A percentile compares a stretch with the other conserved stretches of the same genome.
These are phyloP conservation scores for Clavelina lepadiformis DNA, from an alignment of 23 tunicate species.

Conservation along the genomic window DNA sequence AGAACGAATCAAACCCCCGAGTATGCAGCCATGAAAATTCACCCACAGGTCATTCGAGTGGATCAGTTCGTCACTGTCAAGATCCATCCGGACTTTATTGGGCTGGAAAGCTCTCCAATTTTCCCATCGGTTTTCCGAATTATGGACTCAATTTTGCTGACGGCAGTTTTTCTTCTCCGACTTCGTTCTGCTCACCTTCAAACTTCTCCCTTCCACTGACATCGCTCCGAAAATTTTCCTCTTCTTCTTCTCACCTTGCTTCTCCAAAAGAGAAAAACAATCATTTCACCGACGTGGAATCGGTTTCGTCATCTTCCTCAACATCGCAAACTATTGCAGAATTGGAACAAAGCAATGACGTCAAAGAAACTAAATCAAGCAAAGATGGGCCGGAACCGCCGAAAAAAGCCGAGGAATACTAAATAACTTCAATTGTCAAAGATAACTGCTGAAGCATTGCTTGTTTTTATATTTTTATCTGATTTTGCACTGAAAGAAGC, in stretches of 20 bases:
- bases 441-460: no score
- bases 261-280: background rate
- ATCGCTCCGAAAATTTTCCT: background rate
- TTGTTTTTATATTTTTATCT: no score
- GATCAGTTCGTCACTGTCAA: constrained; percentile 24
- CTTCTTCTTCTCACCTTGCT: background rate
- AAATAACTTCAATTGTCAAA: no score
- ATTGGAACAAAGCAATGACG: background rate
- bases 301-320: background rate
- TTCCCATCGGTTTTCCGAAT: constrained; percentile 16
- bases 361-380: background rate
- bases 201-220: background rate
- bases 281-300: background rate
- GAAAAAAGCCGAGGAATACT: no score
- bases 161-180: background rate
- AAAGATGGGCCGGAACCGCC: no score
- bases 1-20: constrained; percentile 15
- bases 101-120: constrained; percentile 35
- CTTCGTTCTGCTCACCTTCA: background rate
- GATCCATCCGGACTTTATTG: constrained; percentile 17
- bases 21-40: constrained; percentile 11
- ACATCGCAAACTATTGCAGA: background rate
- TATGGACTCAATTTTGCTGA: constrained; percentile 1
- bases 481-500: no score
- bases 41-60: constrained; percentile 16